Conservation (phyloP, 1,140 invertebrate species). For the Protaetia brevitarsis region DNA sequence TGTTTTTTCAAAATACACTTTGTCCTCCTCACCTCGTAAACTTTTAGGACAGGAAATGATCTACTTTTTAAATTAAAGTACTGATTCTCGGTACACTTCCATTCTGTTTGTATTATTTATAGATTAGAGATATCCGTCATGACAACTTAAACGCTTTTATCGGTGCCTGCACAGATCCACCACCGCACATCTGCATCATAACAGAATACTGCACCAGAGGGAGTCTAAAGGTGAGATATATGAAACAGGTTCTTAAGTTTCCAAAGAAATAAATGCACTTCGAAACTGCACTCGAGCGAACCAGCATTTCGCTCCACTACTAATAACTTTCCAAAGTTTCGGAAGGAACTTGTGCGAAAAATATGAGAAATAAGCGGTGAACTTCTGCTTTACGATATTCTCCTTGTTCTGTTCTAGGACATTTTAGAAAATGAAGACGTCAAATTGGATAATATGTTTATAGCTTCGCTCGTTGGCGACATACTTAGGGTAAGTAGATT, state of each 20-base stretch:
- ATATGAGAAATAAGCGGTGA: background rate
- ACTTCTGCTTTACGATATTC: background rate
- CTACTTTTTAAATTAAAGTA: too few species aligned
- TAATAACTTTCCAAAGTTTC: background rate
- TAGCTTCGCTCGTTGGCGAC: constrained; percentile 82
- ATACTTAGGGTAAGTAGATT: constrained; percentile 80
- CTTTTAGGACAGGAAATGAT: too few species aligned
- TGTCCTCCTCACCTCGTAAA: too few species aligned
- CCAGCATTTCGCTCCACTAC: background rate
- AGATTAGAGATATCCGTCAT: constrained; percentile 87
- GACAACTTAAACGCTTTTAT: constrained; percentile 92
- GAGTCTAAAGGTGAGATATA: constrained; percentile 70
- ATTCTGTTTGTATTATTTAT: too few species aligned
- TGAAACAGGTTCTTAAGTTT: background rate
- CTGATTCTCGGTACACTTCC: too few species aligned
- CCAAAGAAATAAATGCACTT: background rate
- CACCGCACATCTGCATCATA: constrained; percentile 84
- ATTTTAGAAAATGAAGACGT: constrained; percentile 88
- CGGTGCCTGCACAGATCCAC: constrained; percentile 87
- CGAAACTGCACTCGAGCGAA: background rate
- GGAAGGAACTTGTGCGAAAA: background rate
- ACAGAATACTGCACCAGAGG: constrained; percentile 89
- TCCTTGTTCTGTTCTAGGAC: constrained; percentile 61
- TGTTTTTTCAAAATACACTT: too few species aligned
- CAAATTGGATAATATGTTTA: constrained; percentile 89